Evolutionary conservation across 2,797 vertebrate genomes (phyloP).

Genomic region (Distichodus sexfasciatus): DNA sequence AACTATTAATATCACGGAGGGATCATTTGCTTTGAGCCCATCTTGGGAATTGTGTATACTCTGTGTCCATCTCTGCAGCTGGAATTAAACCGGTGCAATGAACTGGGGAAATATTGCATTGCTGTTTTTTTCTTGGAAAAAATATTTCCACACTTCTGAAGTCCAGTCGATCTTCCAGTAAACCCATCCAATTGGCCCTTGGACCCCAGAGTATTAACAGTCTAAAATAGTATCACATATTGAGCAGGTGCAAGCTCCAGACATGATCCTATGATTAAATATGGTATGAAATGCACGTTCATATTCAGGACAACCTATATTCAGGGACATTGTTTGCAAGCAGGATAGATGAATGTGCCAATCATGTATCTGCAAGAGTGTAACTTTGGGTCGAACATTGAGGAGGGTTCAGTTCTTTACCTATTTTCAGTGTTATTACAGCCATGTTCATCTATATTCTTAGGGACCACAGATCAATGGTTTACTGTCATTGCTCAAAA

Average conservation of each 20-base stretch:
- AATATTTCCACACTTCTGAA: background rate
- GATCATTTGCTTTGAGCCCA: background rate
- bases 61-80: background rate
- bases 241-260: constrained; percentile 14
- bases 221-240: background rate
- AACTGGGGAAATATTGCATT: background rate
- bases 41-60: background rate
- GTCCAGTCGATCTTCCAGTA: background rate
- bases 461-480: too few relatives aligned
- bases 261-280: too few relatives aligned
- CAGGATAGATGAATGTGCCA: background rate
- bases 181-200: background rate
- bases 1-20: background rate
- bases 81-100: background rate
- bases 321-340: background rate
- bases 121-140: background rate
- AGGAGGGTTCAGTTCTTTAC: too few relatives aligned
- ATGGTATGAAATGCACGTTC: background rate
- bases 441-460: too few relatives aligned
- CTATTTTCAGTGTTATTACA: too few relatives aligned
- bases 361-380: too few relatives aligned
- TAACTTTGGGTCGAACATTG: too few relatives aligned
- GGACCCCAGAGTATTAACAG: background rate
- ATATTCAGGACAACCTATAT: constrained; percentile 10
- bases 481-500: too few relatives aligned